Conservation (phyloP, 2,888 invertebrate species). For the Hypomecis punctinalis region DNA sequence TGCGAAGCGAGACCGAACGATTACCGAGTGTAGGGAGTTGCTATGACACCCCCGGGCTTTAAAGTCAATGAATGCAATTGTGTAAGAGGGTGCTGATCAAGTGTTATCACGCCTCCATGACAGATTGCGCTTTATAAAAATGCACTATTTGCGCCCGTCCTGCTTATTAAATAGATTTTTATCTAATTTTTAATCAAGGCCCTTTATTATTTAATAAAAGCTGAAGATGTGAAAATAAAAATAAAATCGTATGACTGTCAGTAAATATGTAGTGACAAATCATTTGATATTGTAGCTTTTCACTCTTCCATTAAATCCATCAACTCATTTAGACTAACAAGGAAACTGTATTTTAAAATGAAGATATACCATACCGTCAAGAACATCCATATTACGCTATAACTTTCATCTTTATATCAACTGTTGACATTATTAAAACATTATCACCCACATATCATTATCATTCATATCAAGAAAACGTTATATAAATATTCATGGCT, state of each 20-base stretch:
- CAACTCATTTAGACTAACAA: too few species aligned
- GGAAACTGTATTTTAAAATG: not conserved
- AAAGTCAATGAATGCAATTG: constrained; percentile 40
- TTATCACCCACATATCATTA: constrained; percentile 19
- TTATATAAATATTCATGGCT: constrained; percentile 37
- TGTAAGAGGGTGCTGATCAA: constrained; percentile 26
- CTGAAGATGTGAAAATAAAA: too few species aligned
- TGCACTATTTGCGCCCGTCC: not conserved
- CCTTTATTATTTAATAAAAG: too few species aligned
- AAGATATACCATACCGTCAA: not conserved
- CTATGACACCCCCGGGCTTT: constrained; percentile 48
- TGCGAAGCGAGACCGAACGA: constrained; percentile 44
- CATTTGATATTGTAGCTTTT: too few species aligned
- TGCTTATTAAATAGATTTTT: too few species aligned
- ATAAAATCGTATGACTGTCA: too few species aligned
- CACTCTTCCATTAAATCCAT: too few species aligned
- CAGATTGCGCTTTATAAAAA: constrained; percentile 17
- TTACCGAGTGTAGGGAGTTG: constrained; percentile 59
- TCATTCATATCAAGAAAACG: constrained; percentile 18
- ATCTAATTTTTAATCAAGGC: too few species aligned
- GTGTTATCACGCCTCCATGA: constrained; percentile 25
- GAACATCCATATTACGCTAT: not conserved
- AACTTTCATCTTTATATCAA: constrained; percentile 19
- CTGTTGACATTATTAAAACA: constrained; percentile 25
- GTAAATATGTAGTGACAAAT: too few species aligned